These are phyloP conservation scores for Tetrax tetrax DNA, from an alignment of 2,113 vertebrate species.

Conservation along the genomic window DNA sequence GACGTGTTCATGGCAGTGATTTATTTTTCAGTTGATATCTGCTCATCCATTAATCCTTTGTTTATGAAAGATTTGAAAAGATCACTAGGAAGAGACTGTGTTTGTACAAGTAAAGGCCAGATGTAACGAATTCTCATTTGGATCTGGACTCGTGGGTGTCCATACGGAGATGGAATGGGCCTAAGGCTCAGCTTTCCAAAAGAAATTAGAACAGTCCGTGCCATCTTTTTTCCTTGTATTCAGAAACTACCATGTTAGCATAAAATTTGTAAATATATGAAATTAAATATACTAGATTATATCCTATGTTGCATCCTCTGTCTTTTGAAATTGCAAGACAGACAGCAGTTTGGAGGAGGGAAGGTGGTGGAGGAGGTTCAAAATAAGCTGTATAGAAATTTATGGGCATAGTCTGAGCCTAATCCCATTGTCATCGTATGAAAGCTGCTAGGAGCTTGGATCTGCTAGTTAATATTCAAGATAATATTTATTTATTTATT, in stretches of 20 bases:
- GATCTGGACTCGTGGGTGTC: neutral
- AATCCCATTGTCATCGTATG: neutral
- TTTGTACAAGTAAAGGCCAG: neutral
- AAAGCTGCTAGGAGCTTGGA: neutral
- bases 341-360: neutral
- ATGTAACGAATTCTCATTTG: neutral
- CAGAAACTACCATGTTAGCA: neutral
- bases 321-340: neutral
- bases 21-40: neutral
- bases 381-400: neutral
- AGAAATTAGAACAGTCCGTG: neutral
- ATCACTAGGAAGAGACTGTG: neutral
- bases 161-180: rapidly evolving
- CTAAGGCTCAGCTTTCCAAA: neutral
- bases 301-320: neutral
- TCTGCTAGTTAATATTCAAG: neutral
- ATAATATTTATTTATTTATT: neutral
- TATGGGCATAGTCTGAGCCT: neutral
- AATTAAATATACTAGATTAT: neutral
- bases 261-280: neutral
- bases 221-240: neutral
- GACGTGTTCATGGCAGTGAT: neutral
- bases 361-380: neutral
- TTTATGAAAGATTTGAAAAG: neutral
- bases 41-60: neutral